phyloP scores from a whole-genome alignment of 2,113 vertebrate species.

The Odobenus rosmarus region DNA sequence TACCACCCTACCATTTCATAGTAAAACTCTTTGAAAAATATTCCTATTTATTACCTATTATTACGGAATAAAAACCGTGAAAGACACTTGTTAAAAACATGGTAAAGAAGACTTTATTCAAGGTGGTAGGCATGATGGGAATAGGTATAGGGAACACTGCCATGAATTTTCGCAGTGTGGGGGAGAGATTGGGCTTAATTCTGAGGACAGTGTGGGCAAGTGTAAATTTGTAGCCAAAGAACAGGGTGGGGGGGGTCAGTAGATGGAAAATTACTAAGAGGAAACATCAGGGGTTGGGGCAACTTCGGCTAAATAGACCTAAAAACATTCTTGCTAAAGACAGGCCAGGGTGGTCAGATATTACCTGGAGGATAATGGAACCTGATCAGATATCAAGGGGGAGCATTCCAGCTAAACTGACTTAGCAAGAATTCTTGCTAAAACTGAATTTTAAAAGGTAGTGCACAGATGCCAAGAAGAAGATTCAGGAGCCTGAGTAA shows the following conservation, averaged over 20 bases:
- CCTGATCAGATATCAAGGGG: background rate
- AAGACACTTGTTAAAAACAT: background rate
- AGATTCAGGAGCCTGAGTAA: background rate
- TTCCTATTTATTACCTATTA: background rate
- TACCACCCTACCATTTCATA: background rate
- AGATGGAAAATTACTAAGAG: background rate
- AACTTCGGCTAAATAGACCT: background rate
- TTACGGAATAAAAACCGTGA: background rate
- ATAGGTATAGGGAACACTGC: background rate
- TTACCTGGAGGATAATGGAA: background rate
- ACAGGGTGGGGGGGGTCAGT: rapidly evolving
- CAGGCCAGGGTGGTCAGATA: background rate
- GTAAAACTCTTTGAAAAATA: background rate
- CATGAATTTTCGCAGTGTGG: background rate
- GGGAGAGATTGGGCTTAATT: background rate
- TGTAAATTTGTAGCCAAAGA: background rate
- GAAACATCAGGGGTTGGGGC: background rate
- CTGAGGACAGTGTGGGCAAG: background rate
- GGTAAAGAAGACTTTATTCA: background rate
- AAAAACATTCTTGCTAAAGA: background rate
- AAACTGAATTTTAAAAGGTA: background rate
- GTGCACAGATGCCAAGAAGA: background rate
- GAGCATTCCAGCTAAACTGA: background rate
- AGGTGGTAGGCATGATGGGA: rapidly evolving
- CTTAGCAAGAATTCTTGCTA: background rate